Conservation (phyloP, 1,140 invertebrate species). For the Ceratosolen solmsi region DNA sequence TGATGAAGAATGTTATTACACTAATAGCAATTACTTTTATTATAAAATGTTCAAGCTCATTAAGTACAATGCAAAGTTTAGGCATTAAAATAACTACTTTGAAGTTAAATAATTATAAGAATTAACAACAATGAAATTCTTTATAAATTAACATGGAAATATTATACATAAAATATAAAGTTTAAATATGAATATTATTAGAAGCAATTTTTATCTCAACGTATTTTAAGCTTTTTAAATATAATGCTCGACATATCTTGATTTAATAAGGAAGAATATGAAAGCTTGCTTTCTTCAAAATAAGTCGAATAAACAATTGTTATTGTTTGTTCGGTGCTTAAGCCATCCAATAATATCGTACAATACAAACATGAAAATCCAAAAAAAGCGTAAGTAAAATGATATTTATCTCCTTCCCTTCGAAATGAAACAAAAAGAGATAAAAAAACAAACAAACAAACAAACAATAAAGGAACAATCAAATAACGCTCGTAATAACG, state of each 20-base stretch:
- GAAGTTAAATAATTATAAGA: too few species aligned
- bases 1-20: too few species aligned
- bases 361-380: not conserved
- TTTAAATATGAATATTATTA: not conserved
- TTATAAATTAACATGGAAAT: not conserved
- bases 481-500: not conserved
- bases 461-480: too few species aligned
- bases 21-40: too few species aligned
- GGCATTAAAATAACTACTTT: too few species aligned
- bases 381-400: not conserved
- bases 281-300: conserved; percentile 12
- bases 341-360: not conserved
- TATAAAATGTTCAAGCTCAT: too few species aligned
- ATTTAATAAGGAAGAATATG: not conserved
- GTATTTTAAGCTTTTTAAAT: not conserved
- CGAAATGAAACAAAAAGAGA: too few species aligned
- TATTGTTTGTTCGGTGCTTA: not conserved
- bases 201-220: not conserved
- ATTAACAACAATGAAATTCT: not conserved
- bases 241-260: not conserved
- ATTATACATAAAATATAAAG: not conserved
- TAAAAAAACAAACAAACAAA: too few species aligned
- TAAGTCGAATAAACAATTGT: not conserved
- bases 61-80: too few species aligned
- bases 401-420: not conserved